Conservation (phyloP, 2,888 invertebrate species). For the Gortyna flavago region DNA sequence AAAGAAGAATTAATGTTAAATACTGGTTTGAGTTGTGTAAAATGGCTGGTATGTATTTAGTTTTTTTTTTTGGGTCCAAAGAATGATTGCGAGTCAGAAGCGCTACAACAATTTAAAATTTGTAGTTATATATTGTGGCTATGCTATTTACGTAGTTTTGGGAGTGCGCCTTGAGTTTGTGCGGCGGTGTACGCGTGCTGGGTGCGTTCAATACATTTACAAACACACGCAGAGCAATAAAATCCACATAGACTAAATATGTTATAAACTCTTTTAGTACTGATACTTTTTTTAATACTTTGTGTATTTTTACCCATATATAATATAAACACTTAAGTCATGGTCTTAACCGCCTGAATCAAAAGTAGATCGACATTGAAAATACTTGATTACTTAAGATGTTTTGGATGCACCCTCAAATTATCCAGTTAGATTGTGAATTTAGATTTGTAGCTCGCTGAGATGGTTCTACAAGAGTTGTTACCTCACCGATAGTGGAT, state of each 20-base stretch:
- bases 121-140: conserved; percentile 51
- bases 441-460: conserved; percentile 83
- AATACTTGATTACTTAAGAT: conserved; percentile 53
- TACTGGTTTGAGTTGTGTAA: conserved; percentile 43
- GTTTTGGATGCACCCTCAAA: conserved; percentile 81
- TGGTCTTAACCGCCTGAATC: conserved; percentile 9
- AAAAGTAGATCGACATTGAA: conserved; percentile 22
- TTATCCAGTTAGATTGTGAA: conserved; percentile 84
- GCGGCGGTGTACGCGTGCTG: conserved; percentile 74
- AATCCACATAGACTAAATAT: conserved; percentile 27
- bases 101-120: conserved; percentile 43
- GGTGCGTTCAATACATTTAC: conserved; percentile 74
- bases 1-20: conserved; percentile 29
- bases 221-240: conserved; percentile 27
- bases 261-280: conserved; percentile 21
- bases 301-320: conserved; percentile 33
- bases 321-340: conserved; percentile 19
- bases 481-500: conserved; percentile 89
- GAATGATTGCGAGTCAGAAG: conserved; percentile 56
- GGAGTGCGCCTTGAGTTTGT: conserved; percentile 68
- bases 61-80: conserved; percentile 72
- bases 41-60: conserved; percentile 48
- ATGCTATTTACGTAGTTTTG: conserved; percentile 54
- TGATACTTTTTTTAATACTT: conserved; percentile 21
- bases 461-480: conserved; percentile 86